Evolutionary conservation across 2,113 vertebrate species (phyloP), one percentile per base, ranked within the genome.

Genomic region (Cinclus cinclus): DNA sequence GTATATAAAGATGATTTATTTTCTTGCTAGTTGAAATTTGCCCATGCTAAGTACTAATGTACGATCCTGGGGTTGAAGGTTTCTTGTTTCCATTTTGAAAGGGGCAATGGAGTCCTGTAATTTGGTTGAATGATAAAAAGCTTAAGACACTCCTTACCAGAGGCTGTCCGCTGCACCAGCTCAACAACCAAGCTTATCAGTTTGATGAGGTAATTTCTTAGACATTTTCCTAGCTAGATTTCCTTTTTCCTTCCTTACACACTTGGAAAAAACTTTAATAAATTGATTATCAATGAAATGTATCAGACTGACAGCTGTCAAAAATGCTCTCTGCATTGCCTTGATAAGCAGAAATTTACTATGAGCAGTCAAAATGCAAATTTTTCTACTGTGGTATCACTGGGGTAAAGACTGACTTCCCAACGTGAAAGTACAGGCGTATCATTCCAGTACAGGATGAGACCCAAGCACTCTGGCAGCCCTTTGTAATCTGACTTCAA

Each of bases 201-300:
- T 81, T 80, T 39, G 39, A 83, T 90, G 39, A 82, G 10, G 44
- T 63, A 56, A 82, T 41, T 90, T 83, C 63, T 96, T 94, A 77
- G 44, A 90, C 89, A 35, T 95, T 89, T 84, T 75, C 64, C 83
- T 64, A 56, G 47, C 25, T 71, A 84, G 9, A 44, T 87, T 56
- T 83, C 77, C 60, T 80, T 80, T 96, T 77, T 94, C 89, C 84
- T 95, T 93, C 85, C 74, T 94, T 78, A 94, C 28, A 20, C 70
- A 69, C 50, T 79, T 93, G 89, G 82, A 95, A 95, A 96, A 93
- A 52, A 42, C 35, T 85, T 97, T 39, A 80, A 75, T 85, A 81
- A 86, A 93, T 65, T 95, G 27, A 86, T 64, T 77, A 73, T 65
- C 88, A 95, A 11, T 70, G 41, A 96, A 95, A 94, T 15, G 50